Base-by-base conservation (phyloP, 2,113 vertebrate genomes). In the Egretta garzetta region DNA sequence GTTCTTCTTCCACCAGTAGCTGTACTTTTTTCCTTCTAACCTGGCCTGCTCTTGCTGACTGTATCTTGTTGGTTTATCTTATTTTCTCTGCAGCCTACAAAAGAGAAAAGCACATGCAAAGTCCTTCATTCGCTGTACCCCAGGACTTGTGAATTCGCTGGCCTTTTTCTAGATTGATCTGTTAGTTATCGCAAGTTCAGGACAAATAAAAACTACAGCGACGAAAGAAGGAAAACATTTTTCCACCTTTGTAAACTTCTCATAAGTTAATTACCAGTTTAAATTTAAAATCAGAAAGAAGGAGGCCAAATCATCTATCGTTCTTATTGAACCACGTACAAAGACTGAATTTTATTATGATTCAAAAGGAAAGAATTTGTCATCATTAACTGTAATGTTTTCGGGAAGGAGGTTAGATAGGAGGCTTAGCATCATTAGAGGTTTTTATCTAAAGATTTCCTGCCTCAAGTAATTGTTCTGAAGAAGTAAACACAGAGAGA, bases 391-490 rank as follows among this genome's bases (percentile, higher is more conserved):
- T 88, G 33, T 97, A 96, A 97, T 97, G 93, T 87, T 86, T 92
- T 91, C 23, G 83, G 91, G 94, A 97, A 97, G 88, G 86, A 96
- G 73, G 87, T 85, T 89, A 93, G 71, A 93, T 93, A 96, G 92
- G 86, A 96, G 90, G 76, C 87, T 97, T 93, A 80, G 81, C 95
- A 87, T 96, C 94, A 93, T 97, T 95, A 96, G 90, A 90, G 94
- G 93, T 80, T 96, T 97, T 96, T 89, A 97, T 96, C 96, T 96
- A 88, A 93, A 90, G 88, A 96, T 96, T 97, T 97, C 93, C 95
- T 97, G 95, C 94, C 75, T 96, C 56, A 43, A 74, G 75, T 96
- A 95, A 96, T 97, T 93, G 80, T 97, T 96, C 77, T 95, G 88
- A 86, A 86, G 88, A 93, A 70, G 87, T 79, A 95, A 90, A 94